Evolutionary conservation across 2,888 invertebrate genomes (phyloP).

Genomic region (Epinotia ramella): DNA sequence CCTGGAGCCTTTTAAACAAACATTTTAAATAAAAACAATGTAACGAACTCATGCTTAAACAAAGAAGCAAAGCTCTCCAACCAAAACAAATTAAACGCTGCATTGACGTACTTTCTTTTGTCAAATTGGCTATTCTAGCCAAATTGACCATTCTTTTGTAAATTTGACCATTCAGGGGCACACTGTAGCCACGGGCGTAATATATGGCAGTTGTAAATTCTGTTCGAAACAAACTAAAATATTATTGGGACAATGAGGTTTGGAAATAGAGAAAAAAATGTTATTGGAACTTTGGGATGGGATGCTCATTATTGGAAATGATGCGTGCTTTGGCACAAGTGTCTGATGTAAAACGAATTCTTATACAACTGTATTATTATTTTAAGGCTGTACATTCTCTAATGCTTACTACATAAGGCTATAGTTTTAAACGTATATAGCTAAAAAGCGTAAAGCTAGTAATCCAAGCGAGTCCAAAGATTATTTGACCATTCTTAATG

Average conservation of each 20-base stretch:
- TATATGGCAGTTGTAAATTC: slow-evolving; percentile 75
- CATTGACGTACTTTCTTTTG: slow-evolving; percentile 53
- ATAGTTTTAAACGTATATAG: too few species aligned
- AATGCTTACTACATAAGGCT: too few species aligned
- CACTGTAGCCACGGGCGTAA: slow-evolving; percentile 59
- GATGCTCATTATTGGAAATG: slow-evolving; percentile 22
- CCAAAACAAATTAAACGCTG: slow-evolving; percentile 81
- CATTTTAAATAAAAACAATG: slow-evolving; percentile 66
- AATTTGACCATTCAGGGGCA: slow-evolving; percentile 75
- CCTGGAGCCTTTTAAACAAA: slow-evolving; percentile 43
- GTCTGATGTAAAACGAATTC: too few species aligned
- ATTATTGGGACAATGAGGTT: slow-evolving; percentile 35
- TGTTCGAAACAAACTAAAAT: slow-evolving; percentile 51
- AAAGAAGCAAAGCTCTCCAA: slow-evolving; percentile 71
- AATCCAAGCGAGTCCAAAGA: too few species aligned
- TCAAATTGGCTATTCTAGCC: slow-evolving; percentile 51
- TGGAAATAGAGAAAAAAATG: slow-evolving; percentile 8
- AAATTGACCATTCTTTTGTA: slow-evolving; percentile 68
- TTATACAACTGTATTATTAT: not conserved
- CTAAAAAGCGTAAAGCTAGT: too few species aligned
- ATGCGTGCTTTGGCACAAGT: slow-evolving; percentile 24
- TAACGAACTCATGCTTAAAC: slow-evolving; percentile 58
- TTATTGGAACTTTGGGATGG: slow-evolving; percentile 18
- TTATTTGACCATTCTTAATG: too few species aligned
- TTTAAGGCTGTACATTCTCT: not conserved